These are phyloP conservation scores for Leptodactylus fallax DNA, from an alignment of 2,797 vertebrate species.

Conservation along the genomic window DNA sequence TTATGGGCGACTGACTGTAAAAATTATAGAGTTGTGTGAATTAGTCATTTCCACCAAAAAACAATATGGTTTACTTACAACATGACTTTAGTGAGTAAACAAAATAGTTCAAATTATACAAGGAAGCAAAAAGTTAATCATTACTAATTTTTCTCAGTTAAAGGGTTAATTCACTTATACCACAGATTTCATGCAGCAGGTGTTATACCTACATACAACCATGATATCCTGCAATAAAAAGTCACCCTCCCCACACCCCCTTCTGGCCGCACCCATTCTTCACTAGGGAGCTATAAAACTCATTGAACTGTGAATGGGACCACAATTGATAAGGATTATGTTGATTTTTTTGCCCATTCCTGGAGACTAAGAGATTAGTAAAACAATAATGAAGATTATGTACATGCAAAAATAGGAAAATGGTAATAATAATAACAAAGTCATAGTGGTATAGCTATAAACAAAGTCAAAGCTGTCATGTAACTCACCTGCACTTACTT, in stretches of 20 bases:
- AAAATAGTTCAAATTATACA: not conserved
- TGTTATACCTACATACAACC: constrained; percentile 44
- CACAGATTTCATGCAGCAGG: constrained; percentile 44
- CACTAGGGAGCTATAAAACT: constrained; percentile 52
- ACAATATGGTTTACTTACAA: not conserved
- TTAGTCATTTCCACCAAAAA: too few relatives aligned
- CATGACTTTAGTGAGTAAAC: not conserved
- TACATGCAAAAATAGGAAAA: constrained; percentile 36
- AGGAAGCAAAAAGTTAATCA: not conserved
- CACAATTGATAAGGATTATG: constrained; percentile 43
- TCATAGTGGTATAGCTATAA: not conserved
- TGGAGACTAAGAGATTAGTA: constrained; percentile 3
- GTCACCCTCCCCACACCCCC: not conserved
- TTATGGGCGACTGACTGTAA: too few relatives aligned
- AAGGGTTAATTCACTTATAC: constrained; percentile 32
- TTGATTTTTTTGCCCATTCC: constrained; percentile 20
- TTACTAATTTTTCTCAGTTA: not conserved
- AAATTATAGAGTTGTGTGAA: too few relatives aligned
- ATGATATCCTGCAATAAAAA: constrained; percentile 60
- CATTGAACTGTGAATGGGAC: constrained; percentile 33
- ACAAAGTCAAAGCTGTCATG: not conserved
- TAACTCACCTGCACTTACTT: not conserved
- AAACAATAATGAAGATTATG: not conserved
- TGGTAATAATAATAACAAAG: constrained; percentile 10
- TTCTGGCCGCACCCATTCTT: constrained; percentile 30